A percentile compares a stretch with the other conserved stretches of the same genome.
Conservation (phyloP, 1,140 invertebrate species). For the Drosophila prosaltans region DNA sequence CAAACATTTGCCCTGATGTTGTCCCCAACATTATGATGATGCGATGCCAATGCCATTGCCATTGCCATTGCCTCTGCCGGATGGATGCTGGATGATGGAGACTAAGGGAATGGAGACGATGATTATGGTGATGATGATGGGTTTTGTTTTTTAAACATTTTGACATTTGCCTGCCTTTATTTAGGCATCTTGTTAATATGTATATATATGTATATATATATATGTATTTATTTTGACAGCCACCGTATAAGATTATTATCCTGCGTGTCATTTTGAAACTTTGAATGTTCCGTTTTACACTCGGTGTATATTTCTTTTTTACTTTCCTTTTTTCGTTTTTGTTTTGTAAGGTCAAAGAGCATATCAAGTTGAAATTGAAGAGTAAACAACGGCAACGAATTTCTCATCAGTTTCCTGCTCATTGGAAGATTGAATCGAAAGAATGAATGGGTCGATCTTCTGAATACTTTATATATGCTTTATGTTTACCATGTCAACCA, state of each 20-base stretch:
- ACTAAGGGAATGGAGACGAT: slow-evolving; percentile 21
- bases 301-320: slow-evolving; percentile 16
- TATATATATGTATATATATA: neutral
- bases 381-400: neutral
- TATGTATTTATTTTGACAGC: slow-evolving; percentile 60
- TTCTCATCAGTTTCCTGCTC: slow-evolving; percentile 24
- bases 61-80: neutral
- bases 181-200: slow-evolving; percentile 12
- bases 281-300: slow-evolving; percentile 30
- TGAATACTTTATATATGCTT: too few species aligned
- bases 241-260: slow-evolving; percentile 52
- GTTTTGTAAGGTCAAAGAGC: neutral
- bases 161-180: slow-evolving; percentile 51
- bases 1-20: slow-evolving; percentile 40
- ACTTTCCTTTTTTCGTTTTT: neutral
- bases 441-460: too few species aligned
- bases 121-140: slow-evolving; percentile 56
- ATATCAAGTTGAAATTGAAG: neutral
- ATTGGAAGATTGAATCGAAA: too few species aligned
- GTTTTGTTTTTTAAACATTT: slow-evolving; percentile 60
- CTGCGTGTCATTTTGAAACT: slow-evolving; percentile 48
- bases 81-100: slow-evolving; percentile 22
- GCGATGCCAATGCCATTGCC: neutral
- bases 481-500: too few species aligned
- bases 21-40: neutral